Percentiles rank a stretch among this genome's conserved stretches.
phyloP scores from a whole-genome alignment of 2,113 vertebrate genomes.

The Amazona vittata region DNA sequence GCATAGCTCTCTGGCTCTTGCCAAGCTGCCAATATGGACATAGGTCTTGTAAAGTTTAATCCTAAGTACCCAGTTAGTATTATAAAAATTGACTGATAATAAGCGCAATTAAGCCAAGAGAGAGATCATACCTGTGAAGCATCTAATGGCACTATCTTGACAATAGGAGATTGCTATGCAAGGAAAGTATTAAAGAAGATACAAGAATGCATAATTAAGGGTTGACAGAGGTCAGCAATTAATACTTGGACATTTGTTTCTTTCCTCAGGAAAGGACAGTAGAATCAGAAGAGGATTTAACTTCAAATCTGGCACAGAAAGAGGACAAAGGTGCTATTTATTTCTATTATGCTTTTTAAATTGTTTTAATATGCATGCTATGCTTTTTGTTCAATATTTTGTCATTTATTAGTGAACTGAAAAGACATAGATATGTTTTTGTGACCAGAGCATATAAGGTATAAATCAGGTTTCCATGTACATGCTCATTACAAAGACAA shows the following conservation, averaged over 20 bases:
- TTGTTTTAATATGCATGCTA: background rate
- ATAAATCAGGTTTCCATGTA: background rate
- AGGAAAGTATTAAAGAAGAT: background rate
- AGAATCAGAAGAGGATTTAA: background rate
- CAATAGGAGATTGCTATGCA: background rate
- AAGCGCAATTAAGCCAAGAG: conserved; percentile 33
- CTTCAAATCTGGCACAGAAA: background rate
- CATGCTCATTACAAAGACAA: background rate
- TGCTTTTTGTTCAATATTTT: background rate
- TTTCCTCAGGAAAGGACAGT: conserved; percentile 21
- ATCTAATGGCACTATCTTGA: background rate
- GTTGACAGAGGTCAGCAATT: conserved; percentile 10
- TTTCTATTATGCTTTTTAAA: background rate
- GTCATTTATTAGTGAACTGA: background rate
- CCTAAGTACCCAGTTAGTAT: background rate
- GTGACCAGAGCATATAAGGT: background rate
- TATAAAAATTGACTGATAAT: conserved; percentile 29
- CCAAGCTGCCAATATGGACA: background rate
- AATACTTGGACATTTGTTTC: conserved; percentile 26
- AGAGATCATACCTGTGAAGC: background rate
- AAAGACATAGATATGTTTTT: background rate
- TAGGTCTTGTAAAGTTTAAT: background rate
- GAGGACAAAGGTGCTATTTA: background rate
- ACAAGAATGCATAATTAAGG: conserved; percentile 40
- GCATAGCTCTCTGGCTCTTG: background rate